Percentiles rank a stretch among this genome's conserved stretches.
Evolutionary conservation across 2,113 vertebrate species (phyloP).

Genomic region (Dryoscopus gambensis): DNA sequence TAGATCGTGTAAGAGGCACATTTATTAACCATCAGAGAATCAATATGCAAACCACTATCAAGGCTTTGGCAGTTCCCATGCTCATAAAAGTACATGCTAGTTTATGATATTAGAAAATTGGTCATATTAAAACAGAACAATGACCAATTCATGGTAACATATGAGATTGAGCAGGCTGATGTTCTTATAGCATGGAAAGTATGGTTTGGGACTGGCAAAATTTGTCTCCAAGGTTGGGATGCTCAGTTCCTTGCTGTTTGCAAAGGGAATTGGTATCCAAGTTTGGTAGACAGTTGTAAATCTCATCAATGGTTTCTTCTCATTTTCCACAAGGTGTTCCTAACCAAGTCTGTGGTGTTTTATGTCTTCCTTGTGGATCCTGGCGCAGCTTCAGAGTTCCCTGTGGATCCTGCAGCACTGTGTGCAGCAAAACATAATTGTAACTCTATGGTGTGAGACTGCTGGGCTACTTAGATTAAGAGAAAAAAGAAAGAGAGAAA

Average conservation of each 20-base stretch:
- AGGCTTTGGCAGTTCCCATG: neutral
- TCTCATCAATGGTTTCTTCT: constrained; percentile 15
- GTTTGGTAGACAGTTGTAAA: constrained; percentile 34
- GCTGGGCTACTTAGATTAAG: neutral
- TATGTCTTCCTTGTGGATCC: constrained; percentile 27
- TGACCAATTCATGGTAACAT: neutral
- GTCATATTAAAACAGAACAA: neutral
- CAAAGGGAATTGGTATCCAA: neutral
- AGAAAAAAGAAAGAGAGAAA: neutral
- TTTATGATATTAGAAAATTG: neutral
- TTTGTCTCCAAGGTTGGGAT: constrained; percentile 3
- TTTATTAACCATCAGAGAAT: neutral
- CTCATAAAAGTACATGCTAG: neutral
- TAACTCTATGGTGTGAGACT: neutral
- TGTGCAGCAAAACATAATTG: neutral
- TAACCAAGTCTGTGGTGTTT: constrained; percentile 9
- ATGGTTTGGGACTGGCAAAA: neutral
- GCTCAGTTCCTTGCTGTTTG: constrained; percentile 8
- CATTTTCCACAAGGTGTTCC: constrained; percentile 38
- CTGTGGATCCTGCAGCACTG: neutral
- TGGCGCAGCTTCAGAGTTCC: neutral
- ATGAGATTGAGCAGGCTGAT: neutral
- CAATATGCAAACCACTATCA: neutral
- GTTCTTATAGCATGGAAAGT: neutral
- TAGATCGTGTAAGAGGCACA: neutral